Percentiles rank a stretch among this genome's conserved stretches.
Evolutionary conservation across 2,797 vertebrate species (phyloP).

Genomic region (Enteromius anoplus): DNA sequence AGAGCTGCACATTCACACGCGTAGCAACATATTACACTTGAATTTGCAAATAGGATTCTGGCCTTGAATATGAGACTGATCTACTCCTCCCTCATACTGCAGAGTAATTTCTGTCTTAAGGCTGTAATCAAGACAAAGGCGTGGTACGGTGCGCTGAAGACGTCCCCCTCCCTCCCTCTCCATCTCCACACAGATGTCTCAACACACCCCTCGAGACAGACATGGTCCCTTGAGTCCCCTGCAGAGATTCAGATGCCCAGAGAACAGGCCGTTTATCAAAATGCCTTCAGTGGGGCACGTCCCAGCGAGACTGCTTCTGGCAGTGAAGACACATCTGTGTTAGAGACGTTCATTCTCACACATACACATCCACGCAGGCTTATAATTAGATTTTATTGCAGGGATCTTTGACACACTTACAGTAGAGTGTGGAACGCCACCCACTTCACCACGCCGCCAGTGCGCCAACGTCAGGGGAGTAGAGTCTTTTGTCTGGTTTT

Average conservation of each 20-base stretch:
- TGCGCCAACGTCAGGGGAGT: conserved; percentile 11
- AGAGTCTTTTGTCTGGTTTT: conserved; percentile 43
- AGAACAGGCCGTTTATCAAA: conserved; percentile 59
- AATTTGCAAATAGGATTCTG: conserved; percentile 29
- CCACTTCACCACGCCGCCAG: conserved; percentile 20
- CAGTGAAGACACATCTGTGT: conserved; percentile 50
- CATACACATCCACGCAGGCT: conserved; percentile 41
- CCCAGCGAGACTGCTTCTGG: conserved; percentile 47
- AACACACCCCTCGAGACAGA: conserved; percentile 39
- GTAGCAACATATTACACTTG: conserved; percentile 17
- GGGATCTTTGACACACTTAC: conserved; percentile 45
- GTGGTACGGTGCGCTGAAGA: conserved; percentile 21
- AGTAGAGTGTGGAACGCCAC: conserved; percentile 35
- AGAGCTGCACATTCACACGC: conserved; percentile 1
- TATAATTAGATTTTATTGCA: conserved; percentile 49
- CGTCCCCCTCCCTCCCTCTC: conserved; percentile 21
- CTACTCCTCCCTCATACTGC: conserved; percentile 22
- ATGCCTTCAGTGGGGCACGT: conserved; percentile 49
- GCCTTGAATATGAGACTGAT: conserved; percentile 36
- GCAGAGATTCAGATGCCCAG: conserved; percentile 53
- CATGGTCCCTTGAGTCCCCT: conserved; percentile 43
- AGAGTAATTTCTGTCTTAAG: conserved; percentile 47
- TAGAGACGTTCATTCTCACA: conserved; percentile 30
- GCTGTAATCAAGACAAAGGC: conserved; percentile 38
- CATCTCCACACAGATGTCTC: conserved; percentile 37